Percentiles rank a stretch among this genome's conserved stretches.
Conservation (phyloP, 2,113 vertebrate genomes). For the Chauna torquata region DNA sequence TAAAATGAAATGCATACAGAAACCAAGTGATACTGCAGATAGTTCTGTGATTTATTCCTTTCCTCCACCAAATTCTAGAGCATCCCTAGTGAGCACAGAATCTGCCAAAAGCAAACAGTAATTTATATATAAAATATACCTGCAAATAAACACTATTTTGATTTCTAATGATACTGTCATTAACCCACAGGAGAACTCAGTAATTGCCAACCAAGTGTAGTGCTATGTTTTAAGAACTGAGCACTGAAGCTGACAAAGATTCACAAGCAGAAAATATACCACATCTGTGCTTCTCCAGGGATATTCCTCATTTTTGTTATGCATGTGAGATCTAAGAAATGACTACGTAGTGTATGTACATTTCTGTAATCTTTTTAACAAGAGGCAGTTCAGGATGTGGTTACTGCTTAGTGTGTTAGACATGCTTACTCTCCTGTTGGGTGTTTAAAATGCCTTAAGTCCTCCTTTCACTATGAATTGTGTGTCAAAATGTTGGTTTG, state of each 20-base stretch:
- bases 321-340: not conserved
- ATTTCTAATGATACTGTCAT: not conserved
- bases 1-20: not conserved
- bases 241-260: not conserved
- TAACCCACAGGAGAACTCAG: not conserved
- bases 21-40: not conserved
- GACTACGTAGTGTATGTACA: not conserved
- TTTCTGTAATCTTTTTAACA: constrained; percentile 22
- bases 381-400: not conserved
- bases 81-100: not conserved
- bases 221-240: not conserved
- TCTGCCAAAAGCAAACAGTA: not conserved
- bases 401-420: not conserved
- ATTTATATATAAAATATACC: not conserved
- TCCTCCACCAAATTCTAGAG: not conserved
- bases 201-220: not conserved
- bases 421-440: constrained; percentile 10
- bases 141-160: not conserved
- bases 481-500: constrained; percentile 31
- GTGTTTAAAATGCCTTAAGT: constrained; percentile 20
- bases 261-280: not conserved
- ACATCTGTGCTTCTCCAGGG: not conserved
- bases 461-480: constrained; percentile 3
- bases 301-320: not conserved
- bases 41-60: not conserved